Base-by-base conservation (phyloP, 1,140 invertebrate species). In the Drosophila bocqueti region DNA sequence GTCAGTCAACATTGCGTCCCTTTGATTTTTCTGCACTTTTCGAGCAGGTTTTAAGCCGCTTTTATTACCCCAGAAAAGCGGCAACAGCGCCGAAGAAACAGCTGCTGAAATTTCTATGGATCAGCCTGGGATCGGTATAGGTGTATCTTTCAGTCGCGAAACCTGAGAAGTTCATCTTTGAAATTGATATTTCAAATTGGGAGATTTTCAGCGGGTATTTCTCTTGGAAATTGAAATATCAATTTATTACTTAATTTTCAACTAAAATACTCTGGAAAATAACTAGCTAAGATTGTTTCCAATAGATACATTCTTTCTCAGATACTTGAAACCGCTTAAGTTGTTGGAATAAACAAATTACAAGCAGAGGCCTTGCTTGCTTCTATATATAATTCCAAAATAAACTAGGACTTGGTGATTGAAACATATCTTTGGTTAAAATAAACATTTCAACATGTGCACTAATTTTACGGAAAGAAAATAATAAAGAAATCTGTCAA, bases 21-120 rank as follows among this genome's bases (percentile, higher is more conserved):
- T 46, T 54, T 62, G 72, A 55, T 65, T 75, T 64, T 55, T 65
- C 66, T 55, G 71, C 59, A 74, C 45, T 52, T 43, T 40, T 61
- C 24, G 15, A 38, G 15, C 72, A 74, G 40, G 47, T 75, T 73
- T 46, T 47, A 15, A 40, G 57, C 47, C 38, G 34, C n/a, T 36
- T 54, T 68, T 68, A 50, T 65, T 52, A n/a, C 26, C 38, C 34
- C 43, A 49, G 71, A 77, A 77, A 60, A 46, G 36, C 36, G 74
- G 74, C 74, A 76, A 76, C 74, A 52, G 34, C 58, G 73, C 71
- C 21, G 10, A 10, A n/a, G 8, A 47, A 42, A 76, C 59, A 76
- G 73, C 55, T 72, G 69, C 66, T 50, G 54, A 55, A 42, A 36
- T 50, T 50, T 47, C 36, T 40, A 66, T 13, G 45, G 62, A 49